Conservation (phyloP, 2,888 invertebrate genomes). For the Epistrophe grossulariae region DNA sequence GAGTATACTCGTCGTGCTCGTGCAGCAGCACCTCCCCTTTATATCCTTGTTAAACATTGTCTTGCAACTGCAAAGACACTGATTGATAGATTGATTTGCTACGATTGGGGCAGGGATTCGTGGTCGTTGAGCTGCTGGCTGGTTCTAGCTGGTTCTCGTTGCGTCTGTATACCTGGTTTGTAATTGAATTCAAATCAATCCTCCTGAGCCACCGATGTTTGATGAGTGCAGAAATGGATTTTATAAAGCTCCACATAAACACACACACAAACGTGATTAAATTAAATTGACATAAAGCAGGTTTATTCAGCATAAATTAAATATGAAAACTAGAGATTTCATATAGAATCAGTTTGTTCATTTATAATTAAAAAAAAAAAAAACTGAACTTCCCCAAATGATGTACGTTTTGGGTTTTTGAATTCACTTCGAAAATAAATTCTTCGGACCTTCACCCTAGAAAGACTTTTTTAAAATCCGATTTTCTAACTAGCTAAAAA, state of each 20-base stretch:
- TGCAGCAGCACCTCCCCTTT: conserved; percentile 26
- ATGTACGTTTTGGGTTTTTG: too few species aligned
- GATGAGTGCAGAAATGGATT: conserved; percentile 21
- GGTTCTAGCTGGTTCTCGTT: not conserved
- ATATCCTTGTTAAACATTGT: conserved; percentile 48
- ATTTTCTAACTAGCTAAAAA: too few species aligned
- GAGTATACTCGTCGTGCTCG: not conserved
- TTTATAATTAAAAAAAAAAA: not conserved
- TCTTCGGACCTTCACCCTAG: too few species aligned
- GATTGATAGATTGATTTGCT: conserved; percentile 70
- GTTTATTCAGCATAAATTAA: not conserved
- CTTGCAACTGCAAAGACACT: conserved; percentile 54
- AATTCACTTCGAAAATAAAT: too few species aligned
- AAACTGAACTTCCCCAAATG: not conserved
- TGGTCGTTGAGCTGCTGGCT: conserved; percentile 24
- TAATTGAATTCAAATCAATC: conserved; percentile 67
- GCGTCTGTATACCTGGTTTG: conserved; percentile 35
- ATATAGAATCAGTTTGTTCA: not conserved
- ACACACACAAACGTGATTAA: not conserved
- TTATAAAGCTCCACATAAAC: not conserved
- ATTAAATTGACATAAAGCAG: conserved; percentile 23
- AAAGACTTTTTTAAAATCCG: too few species aligned
- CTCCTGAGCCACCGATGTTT: conserved; percentile 16
- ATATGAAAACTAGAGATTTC: not conserved
- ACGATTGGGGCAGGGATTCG: conserved; percentile 33